Percentiles rank a stretch among this genome's conserved stretches.
Conservation (phyloP, 2,113 vertebrate genomes). For the Anarrhichthys ocellatus region DNA sequence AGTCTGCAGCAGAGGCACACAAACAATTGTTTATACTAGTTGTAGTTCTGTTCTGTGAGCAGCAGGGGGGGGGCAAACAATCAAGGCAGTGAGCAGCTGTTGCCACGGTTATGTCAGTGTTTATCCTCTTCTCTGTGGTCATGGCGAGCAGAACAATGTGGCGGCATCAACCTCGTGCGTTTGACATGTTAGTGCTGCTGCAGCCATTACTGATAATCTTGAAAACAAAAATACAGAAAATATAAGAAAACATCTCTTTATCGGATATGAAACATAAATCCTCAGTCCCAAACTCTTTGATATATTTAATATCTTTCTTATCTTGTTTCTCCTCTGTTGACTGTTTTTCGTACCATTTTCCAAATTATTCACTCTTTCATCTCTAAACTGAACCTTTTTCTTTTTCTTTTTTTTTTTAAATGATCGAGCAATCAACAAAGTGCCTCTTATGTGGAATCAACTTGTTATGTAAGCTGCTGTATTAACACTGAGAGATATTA, state of each 20-base stretch:
- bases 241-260: neutral
- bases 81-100: slow-evolving; percentile 8
- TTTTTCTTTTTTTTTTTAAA: neutral
- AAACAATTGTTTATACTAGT: neutral
- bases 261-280: neutral
- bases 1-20: no score
- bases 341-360: neutral
- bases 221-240: neutral
- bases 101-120: slow-evolving; percentile 58
- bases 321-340: neutral
- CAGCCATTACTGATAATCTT: neutral
- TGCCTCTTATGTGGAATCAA: slow-evolving; percentile 40
- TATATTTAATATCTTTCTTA: neutral
- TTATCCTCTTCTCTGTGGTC: slow-evolving; percentile 66
- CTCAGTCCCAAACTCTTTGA: neutral
- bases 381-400: neutral
- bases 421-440: slow-evolving; percentile 38
- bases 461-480: slow-evolving; percentile 28
- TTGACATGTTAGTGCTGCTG: neutral
- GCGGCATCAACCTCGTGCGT: neutral
- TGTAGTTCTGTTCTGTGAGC: slow-evolving; percentile 35
- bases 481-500: neutral
- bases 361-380: slow-evolving; percentile 29
- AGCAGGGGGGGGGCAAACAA: slow-evolving; percentile 59
- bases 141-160: slow-evolving; percentile 59